phyloP scores from a whole-genome alignment of 2,113 vertebrate genomes.

The Phrynosoma platyrhinos region DNA sequence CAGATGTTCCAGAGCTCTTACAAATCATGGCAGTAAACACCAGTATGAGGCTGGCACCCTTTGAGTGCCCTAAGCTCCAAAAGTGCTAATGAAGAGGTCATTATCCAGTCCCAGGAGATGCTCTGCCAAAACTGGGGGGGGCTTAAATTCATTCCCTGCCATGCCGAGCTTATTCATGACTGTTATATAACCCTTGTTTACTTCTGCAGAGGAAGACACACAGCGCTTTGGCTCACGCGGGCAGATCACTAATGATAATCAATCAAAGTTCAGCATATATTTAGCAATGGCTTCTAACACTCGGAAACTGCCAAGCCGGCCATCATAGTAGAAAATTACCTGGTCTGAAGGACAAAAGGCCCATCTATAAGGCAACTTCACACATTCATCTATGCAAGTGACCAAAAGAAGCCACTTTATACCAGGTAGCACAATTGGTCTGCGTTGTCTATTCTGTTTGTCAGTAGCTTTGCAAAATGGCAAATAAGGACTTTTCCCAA shows the following conservation, averaged over 20 bases:
- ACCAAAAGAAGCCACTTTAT: too few relatives aligned
- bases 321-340: not conserved
- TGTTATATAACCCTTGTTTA: slow-evolving; percentile 46
- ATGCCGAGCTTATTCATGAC: slow-evolving; percentile 9
- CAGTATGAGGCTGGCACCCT: not conserved
- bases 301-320: not conserved
- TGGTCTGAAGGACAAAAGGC: not conserved
- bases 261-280: slow-evolving; percentile 2
- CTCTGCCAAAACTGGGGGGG: not conserved
- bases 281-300: slow-evolving; percentile 3
- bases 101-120: not conserved
- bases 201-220: slow-evolving; percentile 32
- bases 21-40: not conserved
- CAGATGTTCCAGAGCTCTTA: not conserved
- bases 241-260: slow-evolving; percentile 11
- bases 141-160: not conserved
- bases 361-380: too few relatives aligned
- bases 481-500: too few relatives aligned
- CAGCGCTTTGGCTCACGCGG: not conserved
- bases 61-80: not conserved
- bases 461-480: too few relatives aligned
- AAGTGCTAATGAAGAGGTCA: slow-evolving; percentile 24
- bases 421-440: too few relatives aligned
- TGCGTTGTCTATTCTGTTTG: too few relatives aligned
- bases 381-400: too few relatives aligned